Evolutionary conservation across 1,140 invertebrate genomes (phyloP).

Genomic region (Scaptomyza pallida): DNA sequence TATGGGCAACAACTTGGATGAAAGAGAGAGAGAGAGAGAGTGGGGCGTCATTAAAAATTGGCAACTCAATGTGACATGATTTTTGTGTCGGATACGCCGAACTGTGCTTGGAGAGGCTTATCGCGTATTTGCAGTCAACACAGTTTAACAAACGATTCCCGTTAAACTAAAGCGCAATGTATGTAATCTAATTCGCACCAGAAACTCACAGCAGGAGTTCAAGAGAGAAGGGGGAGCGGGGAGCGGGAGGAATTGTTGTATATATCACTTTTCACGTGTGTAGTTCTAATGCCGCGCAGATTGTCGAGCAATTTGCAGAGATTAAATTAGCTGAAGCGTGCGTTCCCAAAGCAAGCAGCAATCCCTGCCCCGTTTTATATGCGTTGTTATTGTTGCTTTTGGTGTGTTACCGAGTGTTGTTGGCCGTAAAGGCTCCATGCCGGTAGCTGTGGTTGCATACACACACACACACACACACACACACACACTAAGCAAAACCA

Average conservation of each 20-base stretch:
- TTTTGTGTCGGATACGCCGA: background rate
- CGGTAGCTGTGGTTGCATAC: conserved; percentile 56
- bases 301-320: conserved; percentile 83
- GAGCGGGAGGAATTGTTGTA: background rate
- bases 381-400: conserved; percentile 20
- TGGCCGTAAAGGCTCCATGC: conserved; percentile 32
- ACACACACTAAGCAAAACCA: conserved; percentile 45
- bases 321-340: conserved; percentile 84
- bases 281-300: conserved; percentile 72
- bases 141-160: conserved; percentile 34
- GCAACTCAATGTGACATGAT: conserved; percentile 34
- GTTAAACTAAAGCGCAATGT: conserved; percentile 49
- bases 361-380: conserved; percentile 15
- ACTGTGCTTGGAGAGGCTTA: conserved; percentile 40
- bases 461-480: too few relatives aligned
- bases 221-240: background rate
- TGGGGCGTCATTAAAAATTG: conserved; percentile 17
- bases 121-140: conserved; percentile 55
- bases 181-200: conserved; percentile 72
- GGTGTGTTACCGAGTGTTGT: conserved; percentile 29
- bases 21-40: too few relatives aligned
- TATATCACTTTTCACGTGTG: conserved; percentile 69
- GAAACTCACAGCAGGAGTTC: conserved; percentile 31
- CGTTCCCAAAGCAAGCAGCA: conserved; percentile 51
- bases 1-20: background rate